phyloP scores from a whole-genome alignment of 2,797 vertebrate species.

The Acridotheres tristis region DNA sequence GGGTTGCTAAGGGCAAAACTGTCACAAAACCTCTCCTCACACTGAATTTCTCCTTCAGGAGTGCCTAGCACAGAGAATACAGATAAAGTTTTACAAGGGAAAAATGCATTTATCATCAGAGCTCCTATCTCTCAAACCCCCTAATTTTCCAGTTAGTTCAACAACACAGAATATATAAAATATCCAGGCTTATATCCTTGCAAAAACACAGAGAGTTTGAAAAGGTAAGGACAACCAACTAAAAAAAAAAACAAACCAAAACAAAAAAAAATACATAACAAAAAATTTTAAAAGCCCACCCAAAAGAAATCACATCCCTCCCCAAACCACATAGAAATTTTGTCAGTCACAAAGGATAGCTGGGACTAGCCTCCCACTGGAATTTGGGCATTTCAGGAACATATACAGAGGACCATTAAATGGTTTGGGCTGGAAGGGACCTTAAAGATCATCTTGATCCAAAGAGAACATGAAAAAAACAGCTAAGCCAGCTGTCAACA shows the following conservation, averaged over 20 bases:
- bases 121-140: background rate
- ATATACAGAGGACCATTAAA: background rate
- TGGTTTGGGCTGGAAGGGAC: background rate
- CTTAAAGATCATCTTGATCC: background rate
- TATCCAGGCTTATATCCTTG: background rate
- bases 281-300: background rate
- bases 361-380: background rate
- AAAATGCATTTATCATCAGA: background rate
- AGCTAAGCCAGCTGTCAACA: background rate
- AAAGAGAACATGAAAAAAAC: background rate
- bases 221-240: background rate
- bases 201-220: background rate
- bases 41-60: constrained; percentile 2
- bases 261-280: fast-evolving
- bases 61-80: background rate
- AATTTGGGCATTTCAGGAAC: background rate
- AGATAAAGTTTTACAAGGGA: background rate
- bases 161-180: background rate
- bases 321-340: background rate
- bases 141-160: background rate
- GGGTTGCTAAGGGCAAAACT: constrained; percentile 13
- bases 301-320: background rate
- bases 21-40: constrained; percentile 32
- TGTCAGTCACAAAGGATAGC: background rate
- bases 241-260: background rate